A percentile compares a stretch with the other conserved stretches of the same genome.
Evolutionary conservation across 2,888 invertebrate species (phyloP).

Genomic region (Drosophila emarginata): DNA sequence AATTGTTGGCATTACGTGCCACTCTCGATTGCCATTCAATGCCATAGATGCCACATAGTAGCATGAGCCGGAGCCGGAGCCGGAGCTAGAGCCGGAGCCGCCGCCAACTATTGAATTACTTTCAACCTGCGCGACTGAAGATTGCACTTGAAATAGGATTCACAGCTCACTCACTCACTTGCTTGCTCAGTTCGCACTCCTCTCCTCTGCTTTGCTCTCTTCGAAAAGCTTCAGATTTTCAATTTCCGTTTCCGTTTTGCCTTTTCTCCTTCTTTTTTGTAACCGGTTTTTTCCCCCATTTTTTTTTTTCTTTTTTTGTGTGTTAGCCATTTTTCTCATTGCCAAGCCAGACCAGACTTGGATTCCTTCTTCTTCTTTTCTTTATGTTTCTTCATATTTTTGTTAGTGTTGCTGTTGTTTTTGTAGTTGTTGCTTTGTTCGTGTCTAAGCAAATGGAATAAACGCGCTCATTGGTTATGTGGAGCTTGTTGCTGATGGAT

Average conservation of each 20-base stretch:
- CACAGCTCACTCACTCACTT: slow-evolving; percentile 73
- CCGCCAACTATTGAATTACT: slow-evolving; percentile 77
- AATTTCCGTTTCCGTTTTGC: slow-evolving; percentile 71
- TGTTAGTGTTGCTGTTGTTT: slow-evolving; percentile 1
- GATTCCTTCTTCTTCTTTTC: slow-evolving; percentile 16
- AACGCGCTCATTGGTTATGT: slow-evolving; percentile 69
- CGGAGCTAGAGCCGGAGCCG: slow-evolving; percentile 10
- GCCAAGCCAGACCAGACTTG: slow-evolving; percentile 8
- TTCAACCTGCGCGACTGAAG: slow-evolving; percentile 73
- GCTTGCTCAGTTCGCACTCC: neutral
- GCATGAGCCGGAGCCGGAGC: slow-evolving; percentile 20
- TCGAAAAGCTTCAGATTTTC: slow-evolving; percentile 75
- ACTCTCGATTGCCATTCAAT: slow-evolving; percentile 78
- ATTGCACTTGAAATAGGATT: slow-evolving; percentile 78
- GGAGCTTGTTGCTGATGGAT: slow-evolving; percentile 60
- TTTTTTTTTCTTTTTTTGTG: slow-evolving; percentile 40
- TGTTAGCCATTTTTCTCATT: slow-evolving; percentile 25
- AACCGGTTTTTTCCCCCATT: neutral
- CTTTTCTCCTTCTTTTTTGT: neutral
- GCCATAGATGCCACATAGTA: slow-evolving; percentile 31
- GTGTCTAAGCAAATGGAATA: slow-evolving; percentile 76
- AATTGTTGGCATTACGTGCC: slow-evolving; percentile 80
- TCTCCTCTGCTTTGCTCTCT: slow-evolving; percentile 3
- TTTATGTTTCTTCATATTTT: slow-evolving; percentile 20
- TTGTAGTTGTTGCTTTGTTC: slow-evolving; percentile 50